Conservation (phyloP, 2,113 vertebrate species). For the Pseudonaja textilis region DNA sequence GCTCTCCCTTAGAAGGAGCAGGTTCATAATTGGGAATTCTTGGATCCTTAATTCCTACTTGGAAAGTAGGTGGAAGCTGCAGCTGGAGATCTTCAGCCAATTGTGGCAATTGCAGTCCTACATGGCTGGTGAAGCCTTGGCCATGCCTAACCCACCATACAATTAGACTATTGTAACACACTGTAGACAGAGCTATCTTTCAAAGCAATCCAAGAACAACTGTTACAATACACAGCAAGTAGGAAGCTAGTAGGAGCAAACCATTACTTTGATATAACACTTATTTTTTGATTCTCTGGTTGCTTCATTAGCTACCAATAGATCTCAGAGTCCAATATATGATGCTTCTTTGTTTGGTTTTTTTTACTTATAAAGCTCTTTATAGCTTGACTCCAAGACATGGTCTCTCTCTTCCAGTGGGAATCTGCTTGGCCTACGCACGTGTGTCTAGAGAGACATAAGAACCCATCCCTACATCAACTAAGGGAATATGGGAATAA, state of each 20-base stretch:
- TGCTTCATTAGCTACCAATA: neutral
- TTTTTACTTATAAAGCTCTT: neutral
- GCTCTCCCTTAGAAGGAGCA: neutral
- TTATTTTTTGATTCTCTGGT: neutral
- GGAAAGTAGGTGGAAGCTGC: neutral
- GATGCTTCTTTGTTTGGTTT: neutral
- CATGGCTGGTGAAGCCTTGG: neutral
- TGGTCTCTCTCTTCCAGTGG: neutral
- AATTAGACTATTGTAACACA: neutral
- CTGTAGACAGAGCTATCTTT: neutral
- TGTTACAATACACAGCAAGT: neutral
- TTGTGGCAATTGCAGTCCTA: neutral
- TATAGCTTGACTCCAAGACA: neutral
- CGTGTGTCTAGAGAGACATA: neutral
- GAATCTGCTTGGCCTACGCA: neutral
- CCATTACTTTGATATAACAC: neutral
- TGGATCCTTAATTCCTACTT: neutral
- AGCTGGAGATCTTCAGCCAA: neutral
- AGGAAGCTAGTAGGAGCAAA: neutral
- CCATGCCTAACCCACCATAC: neutral
- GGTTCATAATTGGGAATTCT: neutral
- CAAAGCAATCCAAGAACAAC: neutral
- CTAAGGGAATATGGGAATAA: neutral
- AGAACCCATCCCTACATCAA: neutral
- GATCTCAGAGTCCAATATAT: neutral